Evolutionary conservation across 2,113 vertebrate species (phyloP).

Genomic region (Lichenostomus cassidix): DNA sequence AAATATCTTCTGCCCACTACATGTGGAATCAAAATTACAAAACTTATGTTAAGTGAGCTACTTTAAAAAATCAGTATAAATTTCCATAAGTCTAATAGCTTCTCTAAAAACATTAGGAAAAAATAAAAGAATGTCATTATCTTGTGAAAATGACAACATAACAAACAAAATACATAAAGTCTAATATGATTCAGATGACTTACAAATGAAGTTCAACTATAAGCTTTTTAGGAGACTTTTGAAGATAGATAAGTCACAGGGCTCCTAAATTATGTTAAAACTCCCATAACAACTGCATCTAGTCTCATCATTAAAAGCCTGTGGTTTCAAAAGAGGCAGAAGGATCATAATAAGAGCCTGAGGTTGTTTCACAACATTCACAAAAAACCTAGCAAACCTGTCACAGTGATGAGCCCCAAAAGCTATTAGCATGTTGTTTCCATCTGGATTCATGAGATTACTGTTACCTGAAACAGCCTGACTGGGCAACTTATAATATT

Average conservation of each 20-base stretch:
- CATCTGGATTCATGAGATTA: not conserved
- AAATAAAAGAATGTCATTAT: not conserved
- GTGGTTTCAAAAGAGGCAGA: not conserved
- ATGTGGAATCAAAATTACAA: not conserved
- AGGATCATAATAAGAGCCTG: not conserved
- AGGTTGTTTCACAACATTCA: not conserved
- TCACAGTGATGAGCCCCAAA: not conserved
- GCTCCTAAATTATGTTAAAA: not conserved
- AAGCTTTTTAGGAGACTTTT: not conserved
- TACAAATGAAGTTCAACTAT: not conserved
- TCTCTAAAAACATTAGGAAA: not conserved
- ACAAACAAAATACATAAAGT: not conserved
- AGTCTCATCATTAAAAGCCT: not conserved
- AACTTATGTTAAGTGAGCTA: not conserved
- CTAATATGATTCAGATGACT: not conserved
- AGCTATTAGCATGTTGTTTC: not conserved
- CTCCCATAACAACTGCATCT: not conserved
- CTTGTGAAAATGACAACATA: not conserved
- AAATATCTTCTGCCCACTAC: not conserved
- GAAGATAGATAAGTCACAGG: not conserved
- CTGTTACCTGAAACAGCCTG: not conserved
- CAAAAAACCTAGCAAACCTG: not conserved
- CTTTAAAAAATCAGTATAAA: not conserved
- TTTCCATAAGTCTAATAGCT: not conserved
- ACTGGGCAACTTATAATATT: not conserved